Conservation (phyloP, 2,888 invertebrate genomes). For the Clostera curtula region DNA sequence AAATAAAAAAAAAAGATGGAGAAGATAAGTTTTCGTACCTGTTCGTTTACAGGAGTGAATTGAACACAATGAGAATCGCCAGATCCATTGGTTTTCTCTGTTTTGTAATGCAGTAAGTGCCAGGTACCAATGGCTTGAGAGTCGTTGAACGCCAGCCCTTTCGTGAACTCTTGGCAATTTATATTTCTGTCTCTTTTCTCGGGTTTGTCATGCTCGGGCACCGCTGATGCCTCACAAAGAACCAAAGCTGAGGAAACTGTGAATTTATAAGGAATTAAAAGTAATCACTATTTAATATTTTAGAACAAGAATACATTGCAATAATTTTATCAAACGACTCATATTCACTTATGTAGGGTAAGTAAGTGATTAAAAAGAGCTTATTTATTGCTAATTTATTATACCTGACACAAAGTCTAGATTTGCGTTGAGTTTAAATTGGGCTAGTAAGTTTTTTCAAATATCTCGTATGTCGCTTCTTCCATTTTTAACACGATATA, state of each 20-base stretch:
- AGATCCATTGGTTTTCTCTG: conserved; percentile 37
- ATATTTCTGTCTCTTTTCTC: conserved; percentile 26
- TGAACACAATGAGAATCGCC: conserved; percentile 48
- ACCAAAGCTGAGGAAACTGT: no score
- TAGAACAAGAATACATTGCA: conserved; percentile 1
- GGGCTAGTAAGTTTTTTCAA: no score
- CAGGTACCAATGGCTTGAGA: conserved; percentile 47
- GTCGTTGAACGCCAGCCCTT: conserved; percentile 46
- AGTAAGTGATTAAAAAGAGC: no score
- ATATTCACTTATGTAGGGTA: no score
- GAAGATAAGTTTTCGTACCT: conserved; percentile 25
- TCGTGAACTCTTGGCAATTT: conserved; percentile 48
- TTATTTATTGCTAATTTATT: no score
- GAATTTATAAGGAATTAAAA: not conserved
- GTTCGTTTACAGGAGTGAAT: conserved; percentile 35
- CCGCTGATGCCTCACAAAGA: no score
- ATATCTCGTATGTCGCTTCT: no score
- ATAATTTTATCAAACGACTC: no score
- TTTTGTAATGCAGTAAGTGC: conserved; percentile 46
- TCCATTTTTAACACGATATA: no score
- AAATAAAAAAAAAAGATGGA: no score
- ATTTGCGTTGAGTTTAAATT: no score
- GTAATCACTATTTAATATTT: not conserved
- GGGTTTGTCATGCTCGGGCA: conserved; percentile 21
- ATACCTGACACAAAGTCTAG: no score